Percentiles rank a stretch among this genome's conserved stretches.
Conservation (phyloP, 1,140 invertebrate genomes). For the Hirudo medicinalis region DNA sequence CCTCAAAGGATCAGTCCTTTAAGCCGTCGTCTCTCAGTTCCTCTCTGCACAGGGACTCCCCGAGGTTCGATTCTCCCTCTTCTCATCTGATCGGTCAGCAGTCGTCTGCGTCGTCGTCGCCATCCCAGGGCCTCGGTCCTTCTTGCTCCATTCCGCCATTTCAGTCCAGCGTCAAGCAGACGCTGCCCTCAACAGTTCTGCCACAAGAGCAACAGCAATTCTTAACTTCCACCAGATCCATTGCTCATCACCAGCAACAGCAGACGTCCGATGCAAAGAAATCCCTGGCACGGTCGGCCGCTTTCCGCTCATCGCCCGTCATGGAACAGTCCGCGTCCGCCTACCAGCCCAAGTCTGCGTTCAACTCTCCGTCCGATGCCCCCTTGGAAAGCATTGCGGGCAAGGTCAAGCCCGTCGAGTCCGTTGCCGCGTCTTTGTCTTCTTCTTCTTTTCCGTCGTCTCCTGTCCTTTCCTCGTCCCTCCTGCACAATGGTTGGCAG, state of each 20-base stretch:
- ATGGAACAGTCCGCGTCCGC: background rate
- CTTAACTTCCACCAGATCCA: background rate
- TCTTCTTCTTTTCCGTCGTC: too few species aligned
- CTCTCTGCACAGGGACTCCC: background rate
- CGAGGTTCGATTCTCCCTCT: background rate
- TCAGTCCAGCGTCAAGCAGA: background rate
- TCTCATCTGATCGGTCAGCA: background rate
- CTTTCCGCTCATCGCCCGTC: background rate
- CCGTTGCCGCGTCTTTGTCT: too few species aligned
- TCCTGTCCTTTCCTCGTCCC: too few species aligned
- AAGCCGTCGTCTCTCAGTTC: background rate
- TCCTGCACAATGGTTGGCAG: too few species aligned
- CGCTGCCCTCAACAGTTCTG: background rate
- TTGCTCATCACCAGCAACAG: background rate
- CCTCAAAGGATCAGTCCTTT: too few species aligned
- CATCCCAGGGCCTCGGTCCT: slow-evolving; percentile 19
- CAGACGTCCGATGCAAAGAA: background rate
- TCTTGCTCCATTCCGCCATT: slow-evolving; percentile 10
- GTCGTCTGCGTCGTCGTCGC: slow-evolving; percentile 17
- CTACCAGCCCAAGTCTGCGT: background rate
- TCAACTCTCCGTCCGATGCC: background rate
- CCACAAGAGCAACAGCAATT: slow-evolving; percentile 9
- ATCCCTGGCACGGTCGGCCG: background rate
- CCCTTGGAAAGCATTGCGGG: too few species aligned
- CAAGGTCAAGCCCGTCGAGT: too few species aligned